phyloP scores from a whole-genome alignment of 2,113 vertebrate genomes.

The Pluvianellus socialis region DNA sequence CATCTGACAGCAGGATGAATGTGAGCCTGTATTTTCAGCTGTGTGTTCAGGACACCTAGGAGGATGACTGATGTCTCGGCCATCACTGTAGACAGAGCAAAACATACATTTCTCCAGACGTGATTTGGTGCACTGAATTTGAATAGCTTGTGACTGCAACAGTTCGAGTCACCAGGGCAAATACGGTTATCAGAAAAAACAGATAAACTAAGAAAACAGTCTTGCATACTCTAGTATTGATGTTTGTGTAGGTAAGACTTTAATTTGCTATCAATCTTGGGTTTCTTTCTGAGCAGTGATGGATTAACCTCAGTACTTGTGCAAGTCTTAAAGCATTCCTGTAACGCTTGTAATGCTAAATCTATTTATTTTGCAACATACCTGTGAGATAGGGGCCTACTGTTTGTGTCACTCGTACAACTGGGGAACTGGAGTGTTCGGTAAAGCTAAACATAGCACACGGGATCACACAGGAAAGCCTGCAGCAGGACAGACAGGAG shows the following conservation, averaged over 20 bases:
- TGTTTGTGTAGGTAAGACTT: neutral
- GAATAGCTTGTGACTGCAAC: neutral
- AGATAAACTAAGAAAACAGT: constrained; percentile 9
- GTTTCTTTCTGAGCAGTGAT: neutral
- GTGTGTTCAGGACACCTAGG: neutral
- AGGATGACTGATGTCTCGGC: neutral
- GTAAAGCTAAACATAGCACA: neutral
- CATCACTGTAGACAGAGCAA: neutral
- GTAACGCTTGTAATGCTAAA: neutral
- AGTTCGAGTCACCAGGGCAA: neutral
- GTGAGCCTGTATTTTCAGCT: neutral
- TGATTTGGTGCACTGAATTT: neutral
- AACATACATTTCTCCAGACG: neutral
- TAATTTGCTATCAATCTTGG: neutral
- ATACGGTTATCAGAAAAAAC: constrained; percentile 16
- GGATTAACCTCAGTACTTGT: neutral
- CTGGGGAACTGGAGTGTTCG: neutral
- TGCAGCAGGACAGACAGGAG: neutral
- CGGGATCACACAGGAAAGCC: neutral
- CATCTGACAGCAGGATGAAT: neutral
- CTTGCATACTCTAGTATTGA: neutral
- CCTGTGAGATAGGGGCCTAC: neutral
- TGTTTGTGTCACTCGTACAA: neutral
- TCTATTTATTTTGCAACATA: neutral
- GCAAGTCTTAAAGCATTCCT: neutral